Evolutionary conservation across 2,113 vertebrate species (phyloP).

Genomic region (Monarcha castaneiventris): DNA sequence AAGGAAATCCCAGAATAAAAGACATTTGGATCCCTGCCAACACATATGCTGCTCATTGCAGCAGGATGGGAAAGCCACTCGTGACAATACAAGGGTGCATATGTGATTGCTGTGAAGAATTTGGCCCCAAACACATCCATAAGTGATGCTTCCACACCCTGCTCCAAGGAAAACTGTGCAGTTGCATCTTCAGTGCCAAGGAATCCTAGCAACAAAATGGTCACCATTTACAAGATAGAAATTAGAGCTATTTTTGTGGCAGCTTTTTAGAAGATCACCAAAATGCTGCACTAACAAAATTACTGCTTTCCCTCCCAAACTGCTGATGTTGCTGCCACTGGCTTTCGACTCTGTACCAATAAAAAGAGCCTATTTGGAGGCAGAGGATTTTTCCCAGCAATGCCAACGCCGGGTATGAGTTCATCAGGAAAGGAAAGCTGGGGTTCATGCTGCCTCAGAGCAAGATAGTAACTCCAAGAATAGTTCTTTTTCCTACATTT

Average conservation of each 20-base stretch:
- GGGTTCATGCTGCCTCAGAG: background rate
- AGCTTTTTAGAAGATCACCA: background rate
- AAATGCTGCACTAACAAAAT: constrained; percentile 25
- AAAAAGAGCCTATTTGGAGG: background rate
- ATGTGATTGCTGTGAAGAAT: background rate
- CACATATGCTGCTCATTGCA: background rate
- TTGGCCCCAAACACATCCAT: background rate
- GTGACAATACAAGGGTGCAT: background rate
- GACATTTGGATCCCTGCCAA: background rate
- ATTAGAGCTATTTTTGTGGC: background rate
- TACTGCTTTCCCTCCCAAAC: background rate
- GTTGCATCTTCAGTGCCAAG: background rate
- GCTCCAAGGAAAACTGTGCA: background rate
- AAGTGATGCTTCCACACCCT: background rate
- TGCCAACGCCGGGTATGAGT: background rate
- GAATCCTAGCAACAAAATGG: constrained; percentile 37
- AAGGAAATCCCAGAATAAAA: background rate
- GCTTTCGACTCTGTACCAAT: background rate
- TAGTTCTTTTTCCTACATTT: background rate
- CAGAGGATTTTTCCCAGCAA: background rate
- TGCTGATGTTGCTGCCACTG: background rate
- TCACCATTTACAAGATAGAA: constrained; percentile 14
- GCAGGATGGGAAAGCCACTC: background rate
- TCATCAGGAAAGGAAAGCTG: background rate
- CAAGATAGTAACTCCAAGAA: background rate